Conservation (phyloP, 1,140 invertebrate genomes). For the Thrips palmi region DNA sequence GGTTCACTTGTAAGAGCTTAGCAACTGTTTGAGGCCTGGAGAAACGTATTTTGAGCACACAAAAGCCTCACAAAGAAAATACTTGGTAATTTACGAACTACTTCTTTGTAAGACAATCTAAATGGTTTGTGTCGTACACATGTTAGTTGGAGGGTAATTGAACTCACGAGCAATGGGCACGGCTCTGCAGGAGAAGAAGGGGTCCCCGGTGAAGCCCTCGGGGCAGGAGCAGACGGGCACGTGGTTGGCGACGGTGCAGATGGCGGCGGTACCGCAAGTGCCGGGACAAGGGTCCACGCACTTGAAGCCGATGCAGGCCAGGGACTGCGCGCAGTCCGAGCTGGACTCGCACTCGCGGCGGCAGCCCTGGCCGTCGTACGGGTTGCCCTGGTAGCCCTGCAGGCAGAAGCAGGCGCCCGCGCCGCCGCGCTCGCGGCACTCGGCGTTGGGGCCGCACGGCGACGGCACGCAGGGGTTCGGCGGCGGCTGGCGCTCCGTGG, state of each 20-base stretch:
- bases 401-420: conserved; percentile 25
- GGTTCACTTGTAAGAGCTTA: too few species aligned
- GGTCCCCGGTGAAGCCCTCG: conserved; percentile 34
- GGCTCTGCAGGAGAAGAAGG: conserved; percentile 28
- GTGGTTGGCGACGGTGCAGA: conserved; percentile 31
- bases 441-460: conserved; percentile 27
- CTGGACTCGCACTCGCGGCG: conserved; percentile 23
- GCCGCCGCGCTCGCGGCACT: conserved; percentile 22
- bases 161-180: conserved; percentile 22
- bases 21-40: too few species aligned
- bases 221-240: conserved; percentile 31
- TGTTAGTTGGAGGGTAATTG: too few species aligned
- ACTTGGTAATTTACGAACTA: too few species aligned
- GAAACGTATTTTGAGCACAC: too few species aligned
- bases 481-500: conserved; percentile 18
- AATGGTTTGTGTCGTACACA: too few species aligned
- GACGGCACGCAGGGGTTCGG: conserved; percentile 21
- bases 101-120: too few species aligned
- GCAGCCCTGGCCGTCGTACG: conserved; percentile 23
- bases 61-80: too few species aligned
- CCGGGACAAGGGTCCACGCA: conserved; percentile 33
- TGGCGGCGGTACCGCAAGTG: conserved; percentile 31
- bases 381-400: conserved; percentile 27
- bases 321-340: conserved; percentile 28
- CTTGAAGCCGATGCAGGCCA: conserved; percentile 29